Evolutionary conservation across 2,888 invertebrate species (phyloP), one percentile per base, ranked within the genome.

Genomic region (Esperia sulphurella): DNA sequence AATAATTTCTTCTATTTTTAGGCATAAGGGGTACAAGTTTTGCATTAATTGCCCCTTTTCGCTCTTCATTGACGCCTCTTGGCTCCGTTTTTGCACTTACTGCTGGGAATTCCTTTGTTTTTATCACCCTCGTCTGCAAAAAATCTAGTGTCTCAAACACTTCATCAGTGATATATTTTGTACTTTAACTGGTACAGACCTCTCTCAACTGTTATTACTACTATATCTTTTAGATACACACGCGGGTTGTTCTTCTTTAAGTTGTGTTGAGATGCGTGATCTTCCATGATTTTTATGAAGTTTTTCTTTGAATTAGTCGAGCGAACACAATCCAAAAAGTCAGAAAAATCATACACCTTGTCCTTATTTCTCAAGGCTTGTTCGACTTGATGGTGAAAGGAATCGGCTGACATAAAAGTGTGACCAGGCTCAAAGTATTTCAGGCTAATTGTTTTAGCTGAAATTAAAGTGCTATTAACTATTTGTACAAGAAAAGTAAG

Each of bases 341-440:
- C 50, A 21, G 38, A 21, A 28, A 47, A 51, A n/a, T 47, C 47
- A 13, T 41, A 51, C 5, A 47, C 39, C 44, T 45, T 47, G 14
- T 21, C 8, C 30, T 38, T 45, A 12, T 35, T 47, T 12, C 41
- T 38, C 9, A 50, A 9, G 9, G 35, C 30, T 4, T n/a, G 9
- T n/a, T 50, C 46, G 10, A 44, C 50, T 21, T 46, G 42, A 30
- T 46, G 49, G 10, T 49, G 49, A 12, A 49, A 46, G n/a, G 1
- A 8, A 31, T 49, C 51, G 2, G 48, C 51, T 12, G 48, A 48
- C 48, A 49, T 49, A 29, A 51, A 51, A 6, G 45, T 51, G 9
- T 51, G 51, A 5, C 51, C 51, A n/a, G 51, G 45, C 30, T 51
- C 51, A 14, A 47, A 43, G 28, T 50, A 50, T 31, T 50, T 50